Evolutionary conservation across 2,797 vertebrate species (phyloP), one percentile per base, ranked within the genome.

Genomic region (Oryzias sinensis): DNA sequence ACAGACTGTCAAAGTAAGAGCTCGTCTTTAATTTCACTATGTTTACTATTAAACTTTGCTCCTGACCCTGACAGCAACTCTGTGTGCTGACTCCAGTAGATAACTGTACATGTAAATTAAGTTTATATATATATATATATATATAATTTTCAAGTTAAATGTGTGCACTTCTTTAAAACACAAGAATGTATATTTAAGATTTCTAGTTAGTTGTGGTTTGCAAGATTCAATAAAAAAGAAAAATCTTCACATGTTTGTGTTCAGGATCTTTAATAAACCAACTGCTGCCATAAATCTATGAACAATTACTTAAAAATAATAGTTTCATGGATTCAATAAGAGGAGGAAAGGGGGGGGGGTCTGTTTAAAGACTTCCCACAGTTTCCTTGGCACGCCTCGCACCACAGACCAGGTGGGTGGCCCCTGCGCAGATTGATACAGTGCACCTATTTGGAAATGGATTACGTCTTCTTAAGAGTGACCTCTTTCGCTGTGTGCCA

Each of bases 381-480:
- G 77, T 70, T 80, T 60, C 56, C 65, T 62, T 48, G 43, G 83
- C 76, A 65, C 75, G 80, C 83, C 77, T 57, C 56, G 81, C 65
- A 61, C 49, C 43, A 0, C 41, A 41, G 67, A 47, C 80, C 66
- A 70, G 67, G 84, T 86, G 82, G 81, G 83, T 83, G 85, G 85
- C 68, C 80, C 80, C 74, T 57, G 20, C 70, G 59, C 16, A 20
- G 54, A 76, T 43, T 70, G 68, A 84, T 79, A 81, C 77, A 83
- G 70, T 67, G 58, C 70, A 58, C 77, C 81, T 79, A 80, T 89
- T 86, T 82, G 72, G 77, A 70, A 80, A 81, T 13, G 69, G 56
- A 84, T 84, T 75, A 82, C 76, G 76, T 79, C 74, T 68, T 80
- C 65, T 59, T 70, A 4, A 69, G 16, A 43, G 44, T 53, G 43